phyloP scores from a whole-genome alignment of 2,113 vertebrate species.

The Nesogale talazaci region DNA sequence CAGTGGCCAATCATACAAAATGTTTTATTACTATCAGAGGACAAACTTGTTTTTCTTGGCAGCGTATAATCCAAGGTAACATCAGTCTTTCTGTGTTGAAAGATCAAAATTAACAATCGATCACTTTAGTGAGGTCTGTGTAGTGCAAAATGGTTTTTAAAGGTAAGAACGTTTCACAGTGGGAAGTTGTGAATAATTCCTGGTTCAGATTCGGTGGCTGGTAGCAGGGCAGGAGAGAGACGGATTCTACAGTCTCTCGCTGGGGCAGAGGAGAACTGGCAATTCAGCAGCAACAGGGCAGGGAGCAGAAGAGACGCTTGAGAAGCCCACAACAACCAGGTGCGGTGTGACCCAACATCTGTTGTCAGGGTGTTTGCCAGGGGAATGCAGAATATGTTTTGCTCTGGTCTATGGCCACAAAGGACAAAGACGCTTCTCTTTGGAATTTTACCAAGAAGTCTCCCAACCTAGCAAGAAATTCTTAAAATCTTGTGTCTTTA shows the following conservation, averaged over 20 bases:
- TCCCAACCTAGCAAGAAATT: background rate
- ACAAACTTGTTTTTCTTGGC: constrained; percentile 94
- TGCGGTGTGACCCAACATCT: background rate
- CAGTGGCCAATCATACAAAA: constrained; percentile 97
- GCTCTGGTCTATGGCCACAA: background rate
- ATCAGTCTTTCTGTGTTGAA: constrained; percentile 90
- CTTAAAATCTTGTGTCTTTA: background rate
- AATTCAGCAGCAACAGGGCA: background rate
- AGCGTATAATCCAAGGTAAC: constrained; percentile 94
- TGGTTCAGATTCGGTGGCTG: background rate
- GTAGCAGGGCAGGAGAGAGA: background rate
- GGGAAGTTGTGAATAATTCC: constrained; percentile 18
- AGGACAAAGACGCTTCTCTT: background rate
- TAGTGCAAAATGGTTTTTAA: background rate
- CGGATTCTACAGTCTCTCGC: background rate
- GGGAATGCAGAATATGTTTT: background rate
- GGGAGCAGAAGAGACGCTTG: background rate
- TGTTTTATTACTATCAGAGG: constrained; percentile 97
- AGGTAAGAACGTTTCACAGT: constrained; percentile 51
- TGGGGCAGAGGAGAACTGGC: background rate
- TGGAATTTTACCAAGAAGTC: constrained; percentile 5
- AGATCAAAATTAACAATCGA: constrained; percentile 7
- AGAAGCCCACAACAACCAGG: fast-evolving
- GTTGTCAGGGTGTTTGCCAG: background rate
- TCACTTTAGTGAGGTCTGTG: too few relatives aligned